Evolutionary conservation across 1,140 invertebrate genomes (phyloP).

Genomic region (Chionoecetes opilio): DNA sequence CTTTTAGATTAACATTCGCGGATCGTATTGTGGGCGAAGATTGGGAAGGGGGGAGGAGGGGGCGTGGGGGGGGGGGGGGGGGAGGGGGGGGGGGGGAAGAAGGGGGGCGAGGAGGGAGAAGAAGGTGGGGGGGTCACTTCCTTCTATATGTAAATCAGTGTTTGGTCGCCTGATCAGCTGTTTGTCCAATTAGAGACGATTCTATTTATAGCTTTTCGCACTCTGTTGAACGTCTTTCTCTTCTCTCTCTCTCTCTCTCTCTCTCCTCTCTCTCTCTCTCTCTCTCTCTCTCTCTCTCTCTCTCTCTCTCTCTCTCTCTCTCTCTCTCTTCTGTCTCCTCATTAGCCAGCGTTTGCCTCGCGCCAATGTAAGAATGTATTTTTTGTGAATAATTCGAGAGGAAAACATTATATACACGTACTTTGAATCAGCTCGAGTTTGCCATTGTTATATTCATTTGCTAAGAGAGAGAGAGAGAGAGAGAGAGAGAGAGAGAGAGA

Average conservation of each 20-base stretch:
- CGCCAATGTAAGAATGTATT: neutral
- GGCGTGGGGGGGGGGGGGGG: neutral
- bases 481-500: constrained; percentile 8
- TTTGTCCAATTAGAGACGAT: constrained; percentile 57
- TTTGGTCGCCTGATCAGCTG: constrained; percentile 65
- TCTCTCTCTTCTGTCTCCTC: neutral
- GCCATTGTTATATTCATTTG: neutral
- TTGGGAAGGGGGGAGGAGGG: neutral
- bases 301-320: neutral
- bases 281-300: neutral
- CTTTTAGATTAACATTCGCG: constrained; percentile 58
- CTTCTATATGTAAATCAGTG: constrained; percentile 65
- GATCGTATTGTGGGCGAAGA: neutral
- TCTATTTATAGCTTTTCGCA: neutral
- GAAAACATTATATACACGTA: constrained; percentile 9
- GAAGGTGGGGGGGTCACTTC: neutral
- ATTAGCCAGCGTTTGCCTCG: neutral
- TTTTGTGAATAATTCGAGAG: neutral
- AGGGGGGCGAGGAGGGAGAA: neutral
- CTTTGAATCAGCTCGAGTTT: neutral
- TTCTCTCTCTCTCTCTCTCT: neutral
- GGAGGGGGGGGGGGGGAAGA: neutral
- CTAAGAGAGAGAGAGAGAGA: constrained; percentile 17
- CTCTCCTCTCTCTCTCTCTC: neutral
- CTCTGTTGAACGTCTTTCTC: neutral